Evolutionary conservation across 2,113 vertebrate species (phyloP).

Genomic region (Sialia sialis): DNA sequence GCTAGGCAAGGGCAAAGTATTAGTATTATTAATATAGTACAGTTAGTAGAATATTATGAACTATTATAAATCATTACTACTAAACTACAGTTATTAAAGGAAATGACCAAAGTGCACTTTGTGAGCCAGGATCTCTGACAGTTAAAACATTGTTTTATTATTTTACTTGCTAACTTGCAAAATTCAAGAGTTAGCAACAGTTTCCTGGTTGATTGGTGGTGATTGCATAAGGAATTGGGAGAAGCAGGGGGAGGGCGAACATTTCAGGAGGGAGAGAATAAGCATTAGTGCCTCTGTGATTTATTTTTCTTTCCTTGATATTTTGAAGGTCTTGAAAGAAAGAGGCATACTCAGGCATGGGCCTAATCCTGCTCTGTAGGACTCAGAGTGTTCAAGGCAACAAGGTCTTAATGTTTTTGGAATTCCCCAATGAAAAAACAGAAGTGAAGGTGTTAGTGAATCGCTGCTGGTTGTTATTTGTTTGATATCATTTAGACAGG

Average conservation of each 20-base stretch:
- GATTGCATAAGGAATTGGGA: neutral
- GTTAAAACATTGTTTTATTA: slow-evolving; percentile 57
- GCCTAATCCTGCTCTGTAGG: neutral
- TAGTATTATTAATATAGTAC: slow-evolving; percentile 64
- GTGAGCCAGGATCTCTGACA: slow-evolving; percentile 43
- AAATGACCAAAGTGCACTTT: slow-evolving; percentile 64
- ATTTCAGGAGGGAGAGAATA: neutral
- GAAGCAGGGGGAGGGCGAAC: rapidly evolving
- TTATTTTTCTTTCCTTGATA: neutral
- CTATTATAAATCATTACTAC: slow-evolving; percentile 62
- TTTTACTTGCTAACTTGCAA: slow-evolving; percentile 64
- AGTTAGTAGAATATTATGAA: slow-evolving; percentile 70
- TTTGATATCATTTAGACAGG: slow-evolving; percentile 50
- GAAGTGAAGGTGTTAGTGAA: slow-evolving; percentile 49
- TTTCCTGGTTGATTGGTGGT: slow-evolving; percentile 20
- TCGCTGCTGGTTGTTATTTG: slow-evolving; percentile 40
- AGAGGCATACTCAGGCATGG: neutral
- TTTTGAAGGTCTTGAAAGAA: neutral
- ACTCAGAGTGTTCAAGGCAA: neutral
- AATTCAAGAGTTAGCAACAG: slow-evolving; percentile 41
- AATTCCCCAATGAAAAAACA: slow-evolving; percentile 47
- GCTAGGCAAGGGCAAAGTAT: slow-evolving; percentile 57
- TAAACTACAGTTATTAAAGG: slow-evolving; percentile 67
- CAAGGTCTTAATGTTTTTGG: slow-evolving; percentile 21
- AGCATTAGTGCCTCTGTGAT: neutral